Evolutionary conservation across 1,140 invertebrate species (phyloP), one percentile per base, ranked within the genome.

Genomic region (Neodiprion lecontei): DNA sequence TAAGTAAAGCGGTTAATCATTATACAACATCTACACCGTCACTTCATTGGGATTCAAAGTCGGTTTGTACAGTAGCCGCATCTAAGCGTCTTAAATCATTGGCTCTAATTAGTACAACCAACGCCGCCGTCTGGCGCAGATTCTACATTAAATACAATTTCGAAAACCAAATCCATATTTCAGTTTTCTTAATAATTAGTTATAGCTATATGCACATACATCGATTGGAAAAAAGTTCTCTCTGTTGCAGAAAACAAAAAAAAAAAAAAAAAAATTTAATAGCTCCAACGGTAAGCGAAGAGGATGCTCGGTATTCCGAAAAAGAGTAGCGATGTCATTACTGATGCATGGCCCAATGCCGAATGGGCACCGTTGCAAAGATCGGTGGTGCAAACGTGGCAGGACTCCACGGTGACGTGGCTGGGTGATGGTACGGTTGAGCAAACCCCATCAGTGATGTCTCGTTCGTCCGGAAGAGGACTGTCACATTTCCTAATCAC

Each of bases 351-450:
- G 53, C 53, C n/a, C 4, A 61, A 82, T 10, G 87, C 76, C 10
- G 87, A 83, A n/a, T 87, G 83, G 1, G 89, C 89, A 10, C 90
- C 89, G 50, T 91, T 91, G 79, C 91, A 92, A 72, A 90, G 88
- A 78, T 89, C 88, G 70, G 88, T 89, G 72, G 83, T 89, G 81
- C 91, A 89, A 72, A 88, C 85, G 73, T 89, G 81, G 73, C 88
- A 89, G 80, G 91, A 92, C 9, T 90, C 88, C n/a, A 90, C 83
- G 4, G 89, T 86, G 75, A 89, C 89, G 61, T 88, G 87, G 69
- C 87, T 86, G 28, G 87, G 86, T 9, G 88, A 84, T 17, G 87
- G 81, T 48, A 83, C 83, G 1, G 89, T 86, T 48, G 81, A 81
- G 75, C 92, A 92, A 8, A 84, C 83, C 17, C 87, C 90, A 8